Evolutionary conservation across 1,140 invertebrate genomes (phyloP).

Genomic region (Plutomurus gul): DNA sequence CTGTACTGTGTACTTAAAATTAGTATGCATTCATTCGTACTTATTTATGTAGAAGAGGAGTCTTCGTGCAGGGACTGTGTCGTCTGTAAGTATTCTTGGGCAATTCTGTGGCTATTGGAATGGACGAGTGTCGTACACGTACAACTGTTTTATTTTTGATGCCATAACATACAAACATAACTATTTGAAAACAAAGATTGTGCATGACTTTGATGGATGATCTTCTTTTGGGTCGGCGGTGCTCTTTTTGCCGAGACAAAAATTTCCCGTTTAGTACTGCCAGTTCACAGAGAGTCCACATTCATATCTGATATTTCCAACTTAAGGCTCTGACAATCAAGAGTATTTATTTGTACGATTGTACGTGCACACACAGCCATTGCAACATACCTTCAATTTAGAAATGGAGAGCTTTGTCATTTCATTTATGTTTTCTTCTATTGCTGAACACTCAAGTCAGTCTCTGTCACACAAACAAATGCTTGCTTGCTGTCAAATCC

Average conservation of each 20-base stretch:
- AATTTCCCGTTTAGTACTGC: slow-evolving; percentile 23
- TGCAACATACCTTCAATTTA: neutral
- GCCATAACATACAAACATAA: slow-evolving; percentile 31
- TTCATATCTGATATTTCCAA: neutral
- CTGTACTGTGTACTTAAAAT: no score
- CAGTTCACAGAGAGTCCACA: neutral
- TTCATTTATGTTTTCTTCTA: neutral
- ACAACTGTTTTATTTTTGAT: slow-evolving; percentile 19
- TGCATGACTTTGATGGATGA: slow-evolving; percentile 45
- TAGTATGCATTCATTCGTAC: no score
- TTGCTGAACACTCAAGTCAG: neutral
- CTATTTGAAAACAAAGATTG: slow-evolving; percentile 40
- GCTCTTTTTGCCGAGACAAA: slow-evolving; percentile 12
- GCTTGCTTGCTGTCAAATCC: neutral
- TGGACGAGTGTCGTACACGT: neutral
- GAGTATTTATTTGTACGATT: no score
- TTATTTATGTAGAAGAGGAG: no score
- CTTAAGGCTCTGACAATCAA: neutral
- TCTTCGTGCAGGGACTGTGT: no score
- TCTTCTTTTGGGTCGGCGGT: slow-evolving; percentile 38
- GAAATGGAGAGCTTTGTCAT: neutral
- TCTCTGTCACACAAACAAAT: slow-evolving; percentile 7
- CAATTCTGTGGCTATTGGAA: neutral
- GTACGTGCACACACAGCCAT: neutral
- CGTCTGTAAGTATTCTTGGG: no score